Evolutionary conservation across 1,140 invertebrate species (phyloP), one percentile per base, ranked within the genome.

Genomic region (Plectus sambesii): DNA sequence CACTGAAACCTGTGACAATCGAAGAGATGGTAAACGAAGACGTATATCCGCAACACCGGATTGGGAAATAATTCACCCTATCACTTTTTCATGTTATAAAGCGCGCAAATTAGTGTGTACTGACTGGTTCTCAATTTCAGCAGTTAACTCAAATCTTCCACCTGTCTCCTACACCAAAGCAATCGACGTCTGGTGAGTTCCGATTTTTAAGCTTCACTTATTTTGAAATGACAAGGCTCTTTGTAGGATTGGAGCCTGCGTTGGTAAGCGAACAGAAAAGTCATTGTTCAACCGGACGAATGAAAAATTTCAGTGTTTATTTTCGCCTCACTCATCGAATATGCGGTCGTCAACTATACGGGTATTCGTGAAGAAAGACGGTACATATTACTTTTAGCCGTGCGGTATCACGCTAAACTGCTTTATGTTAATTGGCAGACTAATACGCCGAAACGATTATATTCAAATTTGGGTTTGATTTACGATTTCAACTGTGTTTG

Each of bases 301-400:
- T n/a, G n/a, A n/a, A n/a, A n/a, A n/a, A n/a, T n/a, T n/a, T n/a
- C n/a, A n/a, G 55, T 56, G 2, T 56, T 56, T 43, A 56, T 56
- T 20, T 56, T 56, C 42, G 50, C 51, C 27, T 56, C 55, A 5
- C 41, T 56, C 17, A 56, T 56, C 9, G 55, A 56, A 26, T 56
- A 56, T 39, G 55, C 55, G 2, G 55, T 56, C 9, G 55, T 56
- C 19, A 59, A 56, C 37, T 59, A 51, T 26, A 51, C 68, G 61
- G 63, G 63, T 24, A 66, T 66, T 26, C 30, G 64, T 25, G 63
- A 66, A 36, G 63, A 66, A 33, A 66, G 49, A 61, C 46, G 47
- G 60, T 56, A 42, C 8, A 29, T 35, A n/a, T 4, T 25, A 12
- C 9, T 15, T 23, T 1, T n/a, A 15, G 23, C 12, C 25, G 15